Evolutionary conservation across 2,888 invertebrate species (phyloP).

Genomic region (Meganola albula): DNA sequence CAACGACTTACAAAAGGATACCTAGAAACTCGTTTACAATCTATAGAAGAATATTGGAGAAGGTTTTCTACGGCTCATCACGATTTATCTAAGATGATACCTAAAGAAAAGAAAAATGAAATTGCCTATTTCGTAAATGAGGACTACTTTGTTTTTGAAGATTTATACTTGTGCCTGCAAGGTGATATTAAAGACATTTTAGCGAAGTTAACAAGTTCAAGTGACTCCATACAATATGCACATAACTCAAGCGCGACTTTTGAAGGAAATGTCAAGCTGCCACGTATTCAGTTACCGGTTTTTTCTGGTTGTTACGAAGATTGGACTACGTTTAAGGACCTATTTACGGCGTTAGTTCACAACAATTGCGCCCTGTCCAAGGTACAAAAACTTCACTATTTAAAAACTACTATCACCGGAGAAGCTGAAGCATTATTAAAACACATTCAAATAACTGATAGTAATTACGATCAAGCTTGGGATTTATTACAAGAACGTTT

Average conservation of each 20-base stretch:
- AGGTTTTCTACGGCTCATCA: constrained; percentile 1
- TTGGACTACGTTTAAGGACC: constrained; percentile 15
- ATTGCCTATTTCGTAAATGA: constrained; percentile 6
- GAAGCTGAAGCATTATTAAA: constrained; percentile 16
- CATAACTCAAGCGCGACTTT: background rate
- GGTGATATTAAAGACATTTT: constrained; percentile 3
- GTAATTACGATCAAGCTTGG: constrained; percentile 11
- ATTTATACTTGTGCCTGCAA: constrained; percentile 3
- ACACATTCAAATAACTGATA: constrained; percentile 8
- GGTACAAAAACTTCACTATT: constrained; percentile 18
- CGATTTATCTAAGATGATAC: background rate
- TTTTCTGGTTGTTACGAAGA: constrained; percentile 15
- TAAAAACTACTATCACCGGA: constrained; percentile 14
- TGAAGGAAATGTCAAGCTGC: constrained; percentile 8
- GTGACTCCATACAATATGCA: no score
- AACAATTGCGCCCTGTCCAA: constrained; percentile 7
- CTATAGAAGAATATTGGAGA: constrained; percentile 6
- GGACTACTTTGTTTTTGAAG: constrained; percentile 5
- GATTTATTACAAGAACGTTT: background rate
- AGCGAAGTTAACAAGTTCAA: background rate
- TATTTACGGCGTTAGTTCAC: constrained; percentile 14
- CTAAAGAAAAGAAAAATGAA: background rate
- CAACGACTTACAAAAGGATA: constrained; percentile 4
- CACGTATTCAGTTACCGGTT: constrained; percentile 11
- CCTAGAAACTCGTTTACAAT: constrained; percentile 3